These are phyloP conservation scores for Ormyrus pomaceus DNA, from an alignment of 2,888 invertebrate genomes.

Conservation along the genomic window DNA sequence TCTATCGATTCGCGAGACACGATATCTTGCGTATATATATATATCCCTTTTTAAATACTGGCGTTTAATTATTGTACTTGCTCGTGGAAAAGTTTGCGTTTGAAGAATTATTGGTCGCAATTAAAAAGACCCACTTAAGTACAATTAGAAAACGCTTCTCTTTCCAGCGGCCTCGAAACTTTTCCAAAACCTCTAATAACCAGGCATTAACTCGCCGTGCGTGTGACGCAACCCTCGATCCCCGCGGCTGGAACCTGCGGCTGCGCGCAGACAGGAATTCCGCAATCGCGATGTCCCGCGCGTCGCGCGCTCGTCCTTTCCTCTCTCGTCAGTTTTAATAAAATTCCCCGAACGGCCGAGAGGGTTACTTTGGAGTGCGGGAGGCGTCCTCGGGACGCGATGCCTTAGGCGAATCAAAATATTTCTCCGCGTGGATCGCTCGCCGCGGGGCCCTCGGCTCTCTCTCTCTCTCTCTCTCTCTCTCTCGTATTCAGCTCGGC, in stretches of 20 bases:
- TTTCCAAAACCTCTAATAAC: too few relatives aligned
- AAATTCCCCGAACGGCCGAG: slow-evolving; percentile 38
- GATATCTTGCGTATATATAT: too few relatives aligned
- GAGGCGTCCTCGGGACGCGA: slow-evolving; percentile 23
- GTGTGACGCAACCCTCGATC: background rate
- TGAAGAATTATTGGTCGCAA: too few relatives aligned
- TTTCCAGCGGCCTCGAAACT: too few relatives aligned
- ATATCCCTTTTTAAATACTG: too few relatives aligned
- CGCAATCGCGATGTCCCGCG: background rate
- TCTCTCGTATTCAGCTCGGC: slow-evolving; percentile 51
- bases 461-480: slow-evolving; percentile 46
- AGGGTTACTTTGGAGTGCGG: slow-evolving; percentile 33
- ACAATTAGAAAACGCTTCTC: too few relatives aligned
- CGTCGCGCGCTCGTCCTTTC: too few relatives aligned
- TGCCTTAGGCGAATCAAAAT: slow-evolving; percentile 49
- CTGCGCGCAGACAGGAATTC: background rate
- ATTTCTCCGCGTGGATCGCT: slow-evolving; percentile 25
- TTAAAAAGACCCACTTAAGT: too few relatives aligned
- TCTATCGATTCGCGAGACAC: too few relatives aligned
- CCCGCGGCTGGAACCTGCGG: too few relatives aligned
- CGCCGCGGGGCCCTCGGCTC: slow-evolving; percentile 6
- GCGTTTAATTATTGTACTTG: too few relatives aligned
- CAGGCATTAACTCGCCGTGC: background rate
- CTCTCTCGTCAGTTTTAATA: background rate
- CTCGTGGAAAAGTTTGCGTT: too few relatives aligned